Evolutionary conservation across 92 coral and sea anemone species (phyloP), one percentile per base, ranked within the genome.

Genomic region (Bergia puertoricense): DNA sequence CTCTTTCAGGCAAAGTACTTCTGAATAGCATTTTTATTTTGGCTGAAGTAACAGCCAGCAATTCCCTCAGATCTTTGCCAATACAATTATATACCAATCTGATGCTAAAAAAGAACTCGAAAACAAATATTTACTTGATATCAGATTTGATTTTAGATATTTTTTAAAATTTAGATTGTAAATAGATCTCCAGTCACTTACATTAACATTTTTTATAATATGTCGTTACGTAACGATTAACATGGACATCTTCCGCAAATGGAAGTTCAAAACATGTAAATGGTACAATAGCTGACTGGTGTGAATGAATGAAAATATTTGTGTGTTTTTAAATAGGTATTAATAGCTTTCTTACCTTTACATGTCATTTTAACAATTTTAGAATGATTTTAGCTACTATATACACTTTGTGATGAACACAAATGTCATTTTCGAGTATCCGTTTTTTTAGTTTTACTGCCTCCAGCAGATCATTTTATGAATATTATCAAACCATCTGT

Each of bases 121-220:
- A 62, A 54, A 62, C 23, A 16, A 62, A 62, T 62, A 62, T 38
- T 6, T 80, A n/a, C 72, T n/a, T 37, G 85, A 80, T 80, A 36
- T 57, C 23, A 57, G 85, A 80, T 80, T 80, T 80, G 68, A 39
- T 80, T 80, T 62, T 80, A 80, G 85, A 80, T 80, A 80, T 80
- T 80, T 54, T 80, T 80, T 80, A 56, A 57, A 80, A 84, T 71
- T 72, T 84, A 15, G 66, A 84, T 15, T 84, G 87, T 84, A 84
- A 69, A 84, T 84, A 84, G 79, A 36, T 46, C 22, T 82, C 71
- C 83, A 50, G 23, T 54, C 65, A 48, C 41, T 37, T 79, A 78
- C 39, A 79, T 79, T 79, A 51, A 80, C 85, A 80, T 80, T 80
- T 80, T 30, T 80, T 80, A 80, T 80, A 62, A 62, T 62, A 39